A percentile compares a stretch with the other conserved stretches of the same genome.
These are phyloP conservation scores for Sinocyclocheilus maitianheensis DNA, from an alignment of 2,113 vertebrate genomes.

Conservation along the genomic window DNA sequence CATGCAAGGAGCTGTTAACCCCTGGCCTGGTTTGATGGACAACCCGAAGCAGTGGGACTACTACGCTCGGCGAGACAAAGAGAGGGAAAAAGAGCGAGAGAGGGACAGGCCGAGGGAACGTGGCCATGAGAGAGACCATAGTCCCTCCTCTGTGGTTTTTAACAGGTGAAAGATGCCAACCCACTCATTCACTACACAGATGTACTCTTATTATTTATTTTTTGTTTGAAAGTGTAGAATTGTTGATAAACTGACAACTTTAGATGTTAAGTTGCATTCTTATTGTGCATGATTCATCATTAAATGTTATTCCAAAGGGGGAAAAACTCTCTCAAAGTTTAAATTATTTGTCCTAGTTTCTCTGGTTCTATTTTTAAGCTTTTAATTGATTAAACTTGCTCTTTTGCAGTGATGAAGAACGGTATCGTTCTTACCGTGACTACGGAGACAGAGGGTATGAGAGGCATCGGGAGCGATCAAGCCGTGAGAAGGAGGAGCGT, in stretches of 20 bases:
- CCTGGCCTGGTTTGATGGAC: conserved; percentile 91
- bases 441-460: conserved; percentile 90
- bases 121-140: conserved; percentile 88
- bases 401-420: conserved; percentile 86
- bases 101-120: conserved; percentile 87
- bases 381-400: background rate
- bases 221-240: background rate
- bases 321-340: background rate
- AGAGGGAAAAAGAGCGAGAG: conserved; percentile 79
- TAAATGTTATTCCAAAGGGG: too few relatives aligned
- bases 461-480: conserved; percentile 86
- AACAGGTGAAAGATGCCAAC: conserved; percentile 81
- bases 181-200: background rate
- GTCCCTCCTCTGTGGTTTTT: conserved; percentile 87
- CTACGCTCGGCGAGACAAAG: conserved; percentile 85
- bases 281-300: too few relatives aligned
- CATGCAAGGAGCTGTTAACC: conserved; percentile 85
- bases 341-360: background rate
- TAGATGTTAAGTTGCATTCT: background rate
- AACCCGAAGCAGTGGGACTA: conserved; percentile 94
- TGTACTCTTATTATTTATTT: background rate
- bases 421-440: conserved; percentile 89
- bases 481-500: conserved; percentile 92
- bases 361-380: background rate
- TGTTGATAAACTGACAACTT: background rate